phyloP scores from a whole-genome alignment of 2,888 invertebrate genomes.

The Mystacides longicornis region DNA sequence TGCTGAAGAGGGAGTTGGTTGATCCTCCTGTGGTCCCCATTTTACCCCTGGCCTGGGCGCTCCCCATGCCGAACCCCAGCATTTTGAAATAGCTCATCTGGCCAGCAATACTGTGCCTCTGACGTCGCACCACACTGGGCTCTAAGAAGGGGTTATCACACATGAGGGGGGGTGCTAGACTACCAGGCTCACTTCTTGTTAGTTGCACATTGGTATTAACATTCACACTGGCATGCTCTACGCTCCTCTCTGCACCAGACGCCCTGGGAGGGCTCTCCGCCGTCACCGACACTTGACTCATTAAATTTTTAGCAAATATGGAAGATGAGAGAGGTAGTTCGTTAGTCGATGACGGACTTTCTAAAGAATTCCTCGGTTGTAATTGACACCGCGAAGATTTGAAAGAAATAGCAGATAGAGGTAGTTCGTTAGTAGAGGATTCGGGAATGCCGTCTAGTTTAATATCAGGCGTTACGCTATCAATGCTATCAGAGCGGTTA shows the following conservation, averaged over 20 bases:
- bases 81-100: slow-evolving; percentile 92
- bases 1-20: slow-evolving; percentile 86
- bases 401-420: slow-evolving; percentile 54
- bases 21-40: slow-evolving; percentile 46
- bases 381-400: slow-evolving; percentile 34
- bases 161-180: slow-evolving; percentile 23
- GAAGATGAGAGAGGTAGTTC: slow-evolving; percentile 36
- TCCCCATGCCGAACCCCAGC: slow-evolving; percentile 68
- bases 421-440: slow-evolving; percentile 62
- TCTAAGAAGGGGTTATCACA: slow-evolving; percentile 30
- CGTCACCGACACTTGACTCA: neutral
- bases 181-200: slow-evolving; percentile 23
- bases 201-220: slow-evolving; percentile 13
- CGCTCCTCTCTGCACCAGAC: slow-evolving; percentile 15
- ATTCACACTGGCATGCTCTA: slow-evolving; percentile 11
- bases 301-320: slow-evolving; percentile 25
- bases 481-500: slow-evolving; percentile 33
- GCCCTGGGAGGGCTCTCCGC: neutral
- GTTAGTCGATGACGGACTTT: slow-evolving; percentile 40
- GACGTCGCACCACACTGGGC: slow-evolving; percentile 59
- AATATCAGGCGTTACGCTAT: slow-evolving; percentile 35
- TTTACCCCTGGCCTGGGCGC: slow-evolving; percentile 49
- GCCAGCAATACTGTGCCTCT: slow-evolving; percentile 93
- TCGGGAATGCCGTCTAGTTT: slow-evolving; percentile 42
- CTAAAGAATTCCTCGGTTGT: slow-evolving; percentile 37